Evolutionary conservation across 2,797 vertebrate genomes (phyloP).

Genomic region (Leptoclinus maculatus): DNA sequence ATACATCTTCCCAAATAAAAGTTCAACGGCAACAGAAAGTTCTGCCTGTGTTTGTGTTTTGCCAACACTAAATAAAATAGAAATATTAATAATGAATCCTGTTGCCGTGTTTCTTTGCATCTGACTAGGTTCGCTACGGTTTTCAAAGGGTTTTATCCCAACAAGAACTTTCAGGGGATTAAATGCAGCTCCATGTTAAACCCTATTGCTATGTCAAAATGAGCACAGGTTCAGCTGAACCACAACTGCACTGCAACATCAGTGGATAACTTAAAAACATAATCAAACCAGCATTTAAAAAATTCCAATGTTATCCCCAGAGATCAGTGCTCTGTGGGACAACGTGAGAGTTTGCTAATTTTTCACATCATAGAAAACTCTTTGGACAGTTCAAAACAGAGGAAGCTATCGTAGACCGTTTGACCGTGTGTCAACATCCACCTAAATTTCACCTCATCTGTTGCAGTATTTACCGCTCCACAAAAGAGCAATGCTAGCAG

Average conservation of each 20-base stretch:
- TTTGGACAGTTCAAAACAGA: no score
- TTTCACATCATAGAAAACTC: no score
- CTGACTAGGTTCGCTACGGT: neutral
- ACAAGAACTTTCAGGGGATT: neutral
- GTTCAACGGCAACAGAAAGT: slow-evolving; percentile 17
- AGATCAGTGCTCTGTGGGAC: no score
- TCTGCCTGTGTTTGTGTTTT: neutral
- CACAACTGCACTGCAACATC: no score
- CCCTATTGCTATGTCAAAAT: neutral
- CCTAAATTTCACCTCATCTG: no score
- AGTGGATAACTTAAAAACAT: no score
- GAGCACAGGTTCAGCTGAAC: no score
- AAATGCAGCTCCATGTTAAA: neutral
- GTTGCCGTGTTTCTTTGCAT: neutral
- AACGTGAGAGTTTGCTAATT: no score
- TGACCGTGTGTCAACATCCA: no score
- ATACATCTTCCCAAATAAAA: slow-evolving; percentile 67
- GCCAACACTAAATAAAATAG: neutral
- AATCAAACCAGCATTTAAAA: no score
- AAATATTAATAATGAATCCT: neutral
- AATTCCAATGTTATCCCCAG: no score
- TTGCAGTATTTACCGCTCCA: neutral
- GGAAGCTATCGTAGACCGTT: no score
- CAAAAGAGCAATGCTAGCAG: neutral
- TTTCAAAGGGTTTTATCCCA: neutral